A percentile compares a stretch with the other conserved stretches of the same genome.
These are phyloP conservation scores for Rhombomys opimus DNA, from an alignment of 2,113 vertebrate species.

Conservation along the genomic window DNA sequence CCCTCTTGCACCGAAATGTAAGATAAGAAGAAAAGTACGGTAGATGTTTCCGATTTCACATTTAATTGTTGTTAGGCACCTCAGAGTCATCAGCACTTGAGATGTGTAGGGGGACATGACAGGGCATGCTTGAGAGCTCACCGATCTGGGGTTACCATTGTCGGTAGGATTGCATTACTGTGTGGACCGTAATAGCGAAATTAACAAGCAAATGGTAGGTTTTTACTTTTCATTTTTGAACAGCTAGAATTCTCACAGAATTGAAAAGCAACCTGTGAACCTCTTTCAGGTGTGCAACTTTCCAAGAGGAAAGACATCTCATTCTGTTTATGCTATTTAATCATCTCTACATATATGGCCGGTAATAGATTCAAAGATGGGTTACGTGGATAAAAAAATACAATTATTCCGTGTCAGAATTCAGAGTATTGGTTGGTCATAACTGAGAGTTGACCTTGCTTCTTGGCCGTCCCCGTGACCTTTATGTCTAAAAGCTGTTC, in stretches of 20 bases:
- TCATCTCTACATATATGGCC: slow-evolving; percentile 12
- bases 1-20: not conserved
- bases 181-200: slow-evolving; percentile 19
- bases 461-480: not conserved
- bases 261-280: not conserved
- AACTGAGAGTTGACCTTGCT: slow-evolving; percentile 14
- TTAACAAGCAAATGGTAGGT: not conserved
- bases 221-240: not conserved
- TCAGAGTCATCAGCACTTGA: not conserved
- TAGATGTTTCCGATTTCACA: not conserved
- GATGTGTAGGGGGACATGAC: not conserved
- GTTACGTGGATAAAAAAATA: not conserved
- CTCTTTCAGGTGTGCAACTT: slow-evolving; percentile 42
- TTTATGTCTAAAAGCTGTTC: slow-evolving; percentile 26
- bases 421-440: slow-evolving; percentile 14
- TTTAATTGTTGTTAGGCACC: not conserved
- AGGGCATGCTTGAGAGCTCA: not conserved
- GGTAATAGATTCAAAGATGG: slow-evolving; percentile 11
- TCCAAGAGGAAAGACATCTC: slow-evolving; percentile 16
- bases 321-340: slow-evolving; percentile 42
- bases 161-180: not conserved
- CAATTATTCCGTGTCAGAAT: not conserved
- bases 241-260: not conserved
- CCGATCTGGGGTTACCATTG: not conserved
- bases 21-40: not conserved